phyloP scores from a whole-genome alignment of 2,888 invertebrate genomes.

The Hylaea fasciaria region DNA sequence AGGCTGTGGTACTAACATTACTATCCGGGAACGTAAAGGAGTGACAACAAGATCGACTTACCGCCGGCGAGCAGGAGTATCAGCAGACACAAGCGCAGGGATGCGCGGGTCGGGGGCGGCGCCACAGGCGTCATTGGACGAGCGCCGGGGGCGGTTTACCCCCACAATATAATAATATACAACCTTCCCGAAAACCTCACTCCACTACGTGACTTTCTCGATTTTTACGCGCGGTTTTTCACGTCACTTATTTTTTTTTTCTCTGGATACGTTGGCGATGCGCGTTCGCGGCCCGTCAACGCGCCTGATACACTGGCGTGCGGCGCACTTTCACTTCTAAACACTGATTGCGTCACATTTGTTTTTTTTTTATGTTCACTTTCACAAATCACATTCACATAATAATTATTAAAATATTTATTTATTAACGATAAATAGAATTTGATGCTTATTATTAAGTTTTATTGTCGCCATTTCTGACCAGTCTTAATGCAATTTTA shows the following conservation, averaged over 20 bases:
- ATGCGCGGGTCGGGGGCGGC: constrained; percentile 72
- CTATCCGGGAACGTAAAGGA: constrained; percentile 3
- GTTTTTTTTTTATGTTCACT: constrained; percentile 44
- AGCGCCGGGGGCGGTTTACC: constrained; percentile 69
- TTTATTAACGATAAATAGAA: constrained; percentile 29
- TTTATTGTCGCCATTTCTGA: constrained; percentile 56
- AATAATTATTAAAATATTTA: constrained; percentile 18
- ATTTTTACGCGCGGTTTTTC: constrained; percentile 27
- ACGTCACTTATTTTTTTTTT: constrained; percentile 20
- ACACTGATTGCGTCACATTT: constrained; percentile 57
- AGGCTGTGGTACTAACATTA: constrained; percentile 19
- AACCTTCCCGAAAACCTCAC: constrained; percentile 45
- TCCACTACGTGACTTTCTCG: constrained; percentile 36
- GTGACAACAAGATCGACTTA: constrained; percentile 57
- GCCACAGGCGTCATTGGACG: constrained; percentile 77
- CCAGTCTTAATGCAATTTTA: constrained; percentile 41
- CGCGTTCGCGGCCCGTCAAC: constrained; percentile 54
- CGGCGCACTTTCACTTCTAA: constrained; percentile 68
- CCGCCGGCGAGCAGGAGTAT: constrained; percentile 64
- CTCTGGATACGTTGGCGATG: constrained; percentile 39
- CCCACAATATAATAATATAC: constrained; percentile 42
- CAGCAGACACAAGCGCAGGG: constrained; percentile 58
- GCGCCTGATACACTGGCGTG: constrained; percentile 59
- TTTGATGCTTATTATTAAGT: constrained; percentile 38
- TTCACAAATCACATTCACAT: constrained; percentile 37